These are phyloP conservation scores for Diabrotica virgifera DNA, from an alignment of 1,140 invertebrate genomes.

Conservation along the genomic window DNA sequence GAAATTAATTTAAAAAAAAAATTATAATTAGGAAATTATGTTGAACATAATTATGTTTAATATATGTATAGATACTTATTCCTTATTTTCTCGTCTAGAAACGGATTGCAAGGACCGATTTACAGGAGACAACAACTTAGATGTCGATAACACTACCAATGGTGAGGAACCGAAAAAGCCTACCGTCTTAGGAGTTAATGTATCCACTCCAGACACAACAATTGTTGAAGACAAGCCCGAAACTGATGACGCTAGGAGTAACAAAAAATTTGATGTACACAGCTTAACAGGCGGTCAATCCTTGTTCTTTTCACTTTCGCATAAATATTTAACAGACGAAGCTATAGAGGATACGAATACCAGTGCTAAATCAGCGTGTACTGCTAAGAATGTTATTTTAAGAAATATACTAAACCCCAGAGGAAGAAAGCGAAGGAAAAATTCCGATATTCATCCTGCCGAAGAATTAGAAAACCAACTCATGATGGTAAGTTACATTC, in stretches of 20 bases:
- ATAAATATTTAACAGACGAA: neutral
- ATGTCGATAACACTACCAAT: no score
- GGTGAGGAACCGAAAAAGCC: no score
- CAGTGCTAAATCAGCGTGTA: neutral
- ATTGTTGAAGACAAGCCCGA: neutral
- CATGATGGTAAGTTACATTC: neutral
- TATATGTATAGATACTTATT: no score
- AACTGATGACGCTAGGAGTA: no score
- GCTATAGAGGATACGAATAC: conserved; percentile 6
- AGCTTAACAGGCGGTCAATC: neutral
- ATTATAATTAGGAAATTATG: no score
- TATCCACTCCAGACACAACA: no score
- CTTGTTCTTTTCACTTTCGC: neutral
- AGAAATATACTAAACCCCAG: neutral
- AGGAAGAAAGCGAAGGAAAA: neutral
- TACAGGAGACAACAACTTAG: no score
- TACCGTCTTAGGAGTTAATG: no score
- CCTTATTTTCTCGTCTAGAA: no score
- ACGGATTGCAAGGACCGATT: no score
- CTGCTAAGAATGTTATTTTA: neutral
- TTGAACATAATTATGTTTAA: no score
- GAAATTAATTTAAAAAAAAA: no score
- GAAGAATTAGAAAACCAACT: conserved; percentile 11
- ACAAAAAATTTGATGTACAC: neutral
- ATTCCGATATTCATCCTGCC: conserved; percentile 10